Evolutionary conservation across 2,888 invertebrate species (phyloP), one percentile per base, ranked within the genome.

Genomic region (Scrobipalpa costella): DNA sequence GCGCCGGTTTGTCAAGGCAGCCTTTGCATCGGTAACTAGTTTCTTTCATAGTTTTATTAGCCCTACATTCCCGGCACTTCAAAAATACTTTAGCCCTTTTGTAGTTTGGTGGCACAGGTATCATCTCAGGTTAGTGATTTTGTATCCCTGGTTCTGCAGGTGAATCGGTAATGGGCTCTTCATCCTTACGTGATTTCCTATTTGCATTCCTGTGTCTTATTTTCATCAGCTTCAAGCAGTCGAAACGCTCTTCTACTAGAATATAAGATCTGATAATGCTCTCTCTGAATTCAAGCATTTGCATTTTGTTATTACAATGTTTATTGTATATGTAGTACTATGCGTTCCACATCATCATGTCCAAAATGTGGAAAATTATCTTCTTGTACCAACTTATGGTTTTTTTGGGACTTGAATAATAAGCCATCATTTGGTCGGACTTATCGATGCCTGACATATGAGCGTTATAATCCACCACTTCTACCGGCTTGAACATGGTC

Each of bases 401-500:
- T 17, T 62, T 62, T 2, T 11, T n/a, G n/a, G 62, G 62, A 3
- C 52, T 52, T 2, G 62, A 55, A 55, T 62, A 62, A 17, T 62
- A 62, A 8, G 62, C 7, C 9, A 55, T 21, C 62, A 62, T 62
- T 15, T 62, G 62, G 38, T 62, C 62, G 6, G 13, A 19, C 7
- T 55, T 52, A 21, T 62, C 62, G 19, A 62, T 55, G 5, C 62
- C 62, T 2, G 34, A 27, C 62, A 62, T 62, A 21, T 55, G 36
- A 1, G 5, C 15, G 40, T 69, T 71, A 47, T 71, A 71, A 21
- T 15, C 47, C 8, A 50, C 62, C 6, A 71, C 67, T 65, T 70
- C 70, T 15, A 27, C 19, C 0, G 68, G 67, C 61, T 69, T 68
- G 7, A 15, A 52, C 17, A 13, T 58, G 7, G 19, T 0, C 44